Conservation (phyloP, 2,888 invertebrate species). For the Chydorus sphaericus region DNA sequence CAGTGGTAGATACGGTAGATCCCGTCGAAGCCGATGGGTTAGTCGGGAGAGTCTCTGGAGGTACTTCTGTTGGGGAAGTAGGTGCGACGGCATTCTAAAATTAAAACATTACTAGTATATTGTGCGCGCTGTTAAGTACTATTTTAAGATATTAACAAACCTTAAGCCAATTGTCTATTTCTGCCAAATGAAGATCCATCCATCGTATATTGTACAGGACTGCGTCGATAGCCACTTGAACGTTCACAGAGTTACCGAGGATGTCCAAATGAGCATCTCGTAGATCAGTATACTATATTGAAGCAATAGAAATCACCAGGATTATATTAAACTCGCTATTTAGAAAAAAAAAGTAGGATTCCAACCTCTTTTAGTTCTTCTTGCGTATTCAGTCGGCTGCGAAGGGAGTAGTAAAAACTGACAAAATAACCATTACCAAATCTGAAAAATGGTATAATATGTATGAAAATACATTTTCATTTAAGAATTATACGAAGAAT, state of each 20-base stretch:
- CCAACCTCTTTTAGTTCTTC: neutral
- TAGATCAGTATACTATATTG: constrained; percentile 49
- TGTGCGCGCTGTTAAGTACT: no score
- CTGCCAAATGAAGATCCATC: constrained; percentile 58
- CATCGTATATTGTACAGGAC: constrained; percentile 68
- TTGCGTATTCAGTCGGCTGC: neutral
- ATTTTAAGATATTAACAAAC: no score
- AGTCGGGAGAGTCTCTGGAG: no score
- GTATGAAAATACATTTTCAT: neutral
- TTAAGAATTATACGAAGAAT: no score
- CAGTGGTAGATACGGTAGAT: no score
- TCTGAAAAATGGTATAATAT: neutral
- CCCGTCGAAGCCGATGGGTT: no score
- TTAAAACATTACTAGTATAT: no score
- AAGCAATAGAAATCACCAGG: no score
- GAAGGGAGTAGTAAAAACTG: neutral
- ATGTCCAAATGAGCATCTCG: constrained; percentile 45
- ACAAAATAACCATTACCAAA: neutral
- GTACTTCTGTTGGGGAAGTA: no score
- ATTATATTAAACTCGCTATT: no score
- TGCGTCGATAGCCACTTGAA: constrained; percentile 64
- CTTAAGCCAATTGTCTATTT: constrained; percentile 67
- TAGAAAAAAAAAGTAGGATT: neutral
- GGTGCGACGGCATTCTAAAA: no score
- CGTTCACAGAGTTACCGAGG: constrained; percentile 48